Percentiles rank a stretch among this genome's conserved stretches.
Evolutionary conservation across 2,113 vertebrate genomes (phyloP).

Genomic region (Dasyornis broadbenti): DNA sequence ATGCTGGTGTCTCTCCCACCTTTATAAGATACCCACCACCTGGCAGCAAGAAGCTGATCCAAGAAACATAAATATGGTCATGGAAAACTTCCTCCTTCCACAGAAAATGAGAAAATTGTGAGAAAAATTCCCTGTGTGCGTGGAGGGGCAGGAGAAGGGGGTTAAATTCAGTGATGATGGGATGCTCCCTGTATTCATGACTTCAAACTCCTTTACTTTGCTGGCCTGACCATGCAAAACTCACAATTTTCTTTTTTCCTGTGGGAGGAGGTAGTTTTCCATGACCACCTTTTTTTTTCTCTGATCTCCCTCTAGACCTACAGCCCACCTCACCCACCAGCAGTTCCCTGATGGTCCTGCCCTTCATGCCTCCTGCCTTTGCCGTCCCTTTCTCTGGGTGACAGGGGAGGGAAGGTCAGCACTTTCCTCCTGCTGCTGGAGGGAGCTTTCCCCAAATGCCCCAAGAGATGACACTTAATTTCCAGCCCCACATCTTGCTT

Average conservation of each 20-base stretch:
- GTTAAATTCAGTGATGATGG: not conserved
- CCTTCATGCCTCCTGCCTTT: not conserved
- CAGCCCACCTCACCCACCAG: not conserved
- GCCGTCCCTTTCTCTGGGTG: not conserved
- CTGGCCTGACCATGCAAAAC: not conserved
- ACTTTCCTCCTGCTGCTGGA: not conserved
- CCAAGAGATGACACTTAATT: not conserved
- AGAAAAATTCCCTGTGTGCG: not conserved
- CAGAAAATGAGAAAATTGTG: not conserved
- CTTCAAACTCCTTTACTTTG: not conserved
- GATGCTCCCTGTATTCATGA: not conserved
- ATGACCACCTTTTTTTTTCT: not conserved
- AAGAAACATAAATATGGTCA: not conserved
- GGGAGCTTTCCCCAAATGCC: not conserved
- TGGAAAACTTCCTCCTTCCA: not conserved
- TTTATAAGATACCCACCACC: not conserved
- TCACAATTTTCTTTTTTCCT: not conserved
- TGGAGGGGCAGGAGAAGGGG: not conserved
- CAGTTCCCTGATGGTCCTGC: not conserved
- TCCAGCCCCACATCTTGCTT: not conserved
- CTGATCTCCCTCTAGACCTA: not conserved
- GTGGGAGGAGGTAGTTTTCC: not conserved
- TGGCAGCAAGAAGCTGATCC: not conserved
- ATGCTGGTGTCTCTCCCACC: not conserved
- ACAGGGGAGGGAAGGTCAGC: not conserved